A percentile compares a stretch with the other conserved stretches of the same genome.
These are phyloP conservation scores for Ormyrus thymus DNA, from an alignment of 2,888 invertebrate genomes.

Conservation along the genomic window DNA sequence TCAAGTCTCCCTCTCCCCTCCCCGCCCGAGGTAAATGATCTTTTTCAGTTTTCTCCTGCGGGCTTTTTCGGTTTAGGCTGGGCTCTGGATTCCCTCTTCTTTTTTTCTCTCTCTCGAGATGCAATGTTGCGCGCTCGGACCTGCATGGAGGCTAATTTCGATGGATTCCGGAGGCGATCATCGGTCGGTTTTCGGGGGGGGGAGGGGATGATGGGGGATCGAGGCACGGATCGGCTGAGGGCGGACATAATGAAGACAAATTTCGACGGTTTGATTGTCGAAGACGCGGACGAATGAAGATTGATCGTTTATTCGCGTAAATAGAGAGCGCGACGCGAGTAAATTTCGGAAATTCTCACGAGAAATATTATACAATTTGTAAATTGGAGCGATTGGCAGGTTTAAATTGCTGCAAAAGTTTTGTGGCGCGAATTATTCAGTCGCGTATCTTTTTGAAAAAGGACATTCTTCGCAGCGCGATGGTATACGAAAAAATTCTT, in stretches of 20 bases:
- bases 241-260: slow-evolving; percentile 8
- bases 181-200: slow-evolving; percentile 2
- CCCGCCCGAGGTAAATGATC: slow-evolving; percentile 62
- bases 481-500: slow-evolving; percentile 22
- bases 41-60: slow-evolving; percentile 62
- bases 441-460: slow-evolving; percentile 9
- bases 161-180: slow-evolving; percentile 46
- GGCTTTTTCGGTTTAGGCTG: slow-evolving; percentile 24
- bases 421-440: too few species aligned
- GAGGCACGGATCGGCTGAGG: not conserved
- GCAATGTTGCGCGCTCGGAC: slow-evolving; percentile 26
- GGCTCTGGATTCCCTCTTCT: slow-evolving; percentile 4
- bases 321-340: too few species aligned
- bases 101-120: not conserved
- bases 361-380: too few species aligned
- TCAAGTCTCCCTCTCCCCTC: slow-evolving; percentile 61
- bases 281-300: not conserved
- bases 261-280: not conserved
- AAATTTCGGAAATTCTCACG: too few species aligned
- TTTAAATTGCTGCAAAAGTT: too few species aligned
- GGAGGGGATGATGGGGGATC: slow-evolving; percentile 3
- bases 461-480: not conserved
- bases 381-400: too few species aligned
- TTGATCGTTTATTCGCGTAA: not conserved
- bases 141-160: slow-evolving; percentile 50